A percentile compares a stretch with the other conserved stretches of the same genome.
Evolutionary conservation across 2,113 vertebrate genomes (phyloP).

Genomic region (Lanius ludovicianus): DNA sequence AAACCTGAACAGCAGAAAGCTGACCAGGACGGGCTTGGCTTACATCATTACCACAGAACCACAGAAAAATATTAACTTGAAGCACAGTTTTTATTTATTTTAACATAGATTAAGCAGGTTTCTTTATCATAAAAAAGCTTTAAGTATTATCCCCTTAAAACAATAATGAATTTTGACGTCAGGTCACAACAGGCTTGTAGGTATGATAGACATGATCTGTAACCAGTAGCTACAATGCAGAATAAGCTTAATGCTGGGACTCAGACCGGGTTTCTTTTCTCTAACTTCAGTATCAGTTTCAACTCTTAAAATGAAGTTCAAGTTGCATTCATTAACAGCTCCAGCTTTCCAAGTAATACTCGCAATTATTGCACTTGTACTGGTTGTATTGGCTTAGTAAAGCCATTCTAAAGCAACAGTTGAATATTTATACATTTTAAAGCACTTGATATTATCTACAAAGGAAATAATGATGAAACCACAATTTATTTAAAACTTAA

Average conservation of each 20-base stretch:
- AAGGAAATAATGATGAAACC: constrained; percentile 49
- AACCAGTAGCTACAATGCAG: constrained; percentile 50
- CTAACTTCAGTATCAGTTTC: background rate
- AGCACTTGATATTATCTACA: constrained; percentile 62
- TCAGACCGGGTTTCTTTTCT: background rate
- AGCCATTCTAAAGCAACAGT: constrained; percentile 63
- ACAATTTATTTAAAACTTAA: constrained; percentile 41
- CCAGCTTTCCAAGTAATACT: constrained; percentile 57
- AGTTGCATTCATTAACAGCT: constrained; percentile 21
- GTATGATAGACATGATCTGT: constrained; percentile 12
- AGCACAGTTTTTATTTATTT: constrained; percentile 64
- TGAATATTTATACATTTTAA: constrained; percentile 66
- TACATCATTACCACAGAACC: constrained; percentile 51
- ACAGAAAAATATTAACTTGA: constrained; percentile 56
- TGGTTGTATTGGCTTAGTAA: constrained; percentile 60
- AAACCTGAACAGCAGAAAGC: background rate
- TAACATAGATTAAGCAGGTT: constrained; percentile 38
- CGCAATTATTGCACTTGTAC: constrained; percentile 76
- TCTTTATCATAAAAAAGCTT: constrained; percentile 40
- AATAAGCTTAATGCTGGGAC: constrained; percentile 20
- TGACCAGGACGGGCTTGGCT: background rate
- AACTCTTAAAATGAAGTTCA: background rate
- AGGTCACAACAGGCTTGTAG: constrained; percentile 31
- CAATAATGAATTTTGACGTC: constrained; percentile 10
- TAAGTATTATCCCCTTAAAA: constrained; percentile 65